Evolutionary conservation across 2,797 vertebrate species (phyloP), one percentile per base, ranked within the genome.

Genomic region (Phoeniculus purpureus): DNA sequence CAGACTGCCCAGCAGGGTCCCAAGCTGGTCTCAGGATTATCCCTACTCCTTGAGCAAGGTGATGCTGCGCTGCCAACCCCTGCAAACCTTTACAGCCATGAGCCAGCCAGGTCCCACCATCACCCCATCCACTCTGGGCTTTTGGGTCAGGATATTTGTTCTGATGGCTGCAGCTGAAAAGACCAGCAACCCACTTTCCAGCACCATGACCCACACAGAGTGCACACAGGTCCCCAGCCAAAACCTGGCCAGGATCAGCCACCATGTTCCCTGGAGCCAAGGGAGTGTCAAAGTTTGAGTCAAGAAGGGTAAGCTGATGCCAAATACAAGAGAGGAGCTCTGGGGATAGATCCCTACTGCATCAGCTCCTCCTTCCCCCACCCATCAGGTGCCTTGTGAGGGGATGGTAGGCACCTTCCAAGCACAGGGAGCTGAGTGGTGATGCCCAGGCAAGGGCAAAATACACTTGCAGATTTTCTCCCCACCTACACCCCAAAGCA

Each of bases 41-140:
- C 58, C 43, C 71, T 1, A 3, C 72, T 83, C 81, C 56, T 52
- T 43, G 47, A 62, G 83, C 16, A n/a, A 75, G 79, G 79, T 65
- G 58, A 78, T 0, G 0, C 79, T 81, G 70, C 0, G 8, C 83
- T 93, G 66, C 60, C 81, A 50, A 88, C 64, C 71, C 74, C 90
- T 81, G 43, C 83, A 81, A 91, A 86, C 83, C 71, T 88, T 93
- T 90, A 73, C 1, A 84, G 66, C 55, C 82, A 70, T 0, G 1
- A 88, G 47, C 61, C 81, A 74, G 70, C 81, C 45, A 88, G 58
- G 56, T 92, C 92, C 72, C 64, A 94, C 37, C 78, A 43, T 90
- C 1, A 0, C 22, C 52, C 74, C 20, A 3, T 84, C 62, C 59
- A 61, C 52, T 55, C 31, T 22, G 15, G 40, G 34, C 40, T 92